These are phyloP conservation scores for Bembecia ichneumoniformis DNA, from an alignment of 2,888 invertebrate genomes.

Conservation along the genomic window DNA sequence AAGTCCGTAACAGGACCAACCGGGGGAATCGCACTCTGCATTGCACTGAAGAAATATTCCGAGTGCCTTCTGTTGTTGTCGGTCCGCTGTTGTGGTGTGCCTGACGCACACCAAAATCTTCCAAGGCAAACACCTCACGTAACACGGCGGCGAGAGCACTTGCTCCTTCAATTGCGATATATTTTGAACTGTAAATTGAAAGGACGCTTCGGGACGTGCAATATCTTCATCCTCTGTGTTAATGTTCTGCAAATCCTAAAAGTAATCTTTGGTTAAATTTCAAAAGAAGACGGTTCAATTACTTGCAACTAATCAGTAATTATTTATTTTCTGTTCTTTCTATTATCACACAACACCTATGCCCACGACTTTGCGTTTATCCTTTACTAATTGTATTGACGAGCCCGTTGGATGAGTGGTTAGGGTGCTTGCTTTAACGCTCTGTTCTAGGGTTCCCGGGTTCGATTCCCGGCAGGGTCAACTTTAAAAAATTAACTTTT, in stretches of 20 bases:
- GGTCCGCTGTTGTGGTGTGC: slow-evolving; percentile 79
- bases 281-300: too few relatives aligned
- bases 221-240: slow-evolving; percentile 79
- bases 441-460: too few relatives aligned
- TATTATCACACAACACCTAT: too few relatives aligned
- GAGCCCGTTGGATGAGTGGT: too few relatives aligned
- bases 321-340: neutral
- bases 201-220: slow-evolving; percentile 93
- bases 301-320: neutral
- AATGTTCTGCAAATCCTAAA: slow-evolving; percentile 39
- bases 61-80: slow-evolving; percentile 78
- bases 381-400: too few relatives aligned
- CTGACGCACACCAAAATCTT: slow-evolving; percentile 96
- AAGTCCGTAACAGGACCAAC: slow-evolving; percentile 97
- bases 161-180: slow-evolving; percentile 89
- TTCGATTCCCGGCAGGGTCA: too few relatives aligned
- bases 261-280: neutral
- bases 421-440: too few relatives aligned
- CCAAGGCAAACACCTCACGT: slow-evolving; percentile 97
- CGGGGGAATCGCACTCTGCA: slow-evolving; percentile 94
- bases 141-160: slow-evolving; percentile 89
- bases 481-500: too few relatives aligned
- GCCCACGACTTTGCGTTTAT: too few relatives aligned
- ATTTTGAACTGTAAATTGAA: slow-evolving; percentile 87
- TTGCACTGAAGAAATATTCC: slow-evolving; percentile 95